Percentiles rank a stretch among this genome's conserved stretches.
Conservation (phyloP, 2,797 vertebrate species). For the Trichosurus vulpecula region DNA sequence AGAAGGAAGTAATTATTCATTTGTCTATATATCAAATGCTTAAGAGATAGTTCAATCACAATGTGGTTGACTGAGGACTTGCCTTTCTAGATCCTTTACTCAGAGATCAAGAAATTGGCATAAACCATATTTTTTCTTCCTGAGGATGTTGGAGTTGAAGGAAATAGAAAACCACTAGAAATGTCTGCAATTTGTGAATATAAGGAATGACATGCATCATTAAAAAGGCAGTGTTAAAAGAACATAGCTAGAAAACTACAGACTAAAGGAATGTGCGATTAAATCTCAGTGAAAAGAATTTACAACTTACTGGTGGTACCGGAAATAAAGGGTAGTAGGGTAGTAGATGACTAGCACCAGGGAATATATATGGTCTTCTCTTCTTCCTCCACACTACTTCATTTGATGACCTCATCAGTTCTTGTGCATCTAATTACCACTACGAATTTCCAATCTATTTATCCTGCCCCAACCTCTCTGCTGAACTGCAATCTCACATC, state of each 20-base stretch:
- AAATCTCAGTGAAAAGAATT: neutral
- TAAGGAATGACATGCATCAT: neutral
- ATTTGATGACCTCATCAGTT: neutral
- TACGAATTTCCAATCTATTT: neutral
- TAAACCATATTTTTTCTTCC: neutral
- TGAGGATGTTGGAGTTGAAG: neutral
- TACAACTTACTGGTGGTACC: neutral
- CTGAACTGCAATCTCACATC: neutral
- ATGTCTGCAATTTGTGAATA: neutral
- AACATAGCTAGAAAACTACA: neutral
- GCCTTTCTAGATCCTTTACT: constrained; percentile 64
- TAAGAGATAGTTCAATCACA: constrained; percentile 52
- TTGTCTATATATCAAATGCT: constrained; percentile 33
- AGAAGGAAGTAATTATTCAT: constrained; percentile 52
- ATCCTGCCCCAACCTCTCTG: neutral
- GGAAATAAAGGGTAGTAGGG: neutral
- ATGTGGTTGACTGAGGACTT: constrained; percentile 22
- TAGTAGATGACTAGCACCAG: neutral
- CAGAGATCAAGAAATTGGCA: constrained; percentile 39
- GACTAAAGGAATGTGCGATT: neutral
- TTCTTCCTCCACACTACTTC: neutral
- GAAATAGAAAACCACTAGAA: constrained; percentile 43
- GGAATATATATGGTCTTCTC: neutral
- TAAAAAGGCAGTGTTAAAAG: constrained; percentile 35
- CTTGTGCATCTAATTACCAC: neutral